Evolutionary conservation across 2,888 invertebrate genomes (phyloP), one percentile per base, ranked within the genome.

Genomic region (Eristalis pertinax): DNA sequence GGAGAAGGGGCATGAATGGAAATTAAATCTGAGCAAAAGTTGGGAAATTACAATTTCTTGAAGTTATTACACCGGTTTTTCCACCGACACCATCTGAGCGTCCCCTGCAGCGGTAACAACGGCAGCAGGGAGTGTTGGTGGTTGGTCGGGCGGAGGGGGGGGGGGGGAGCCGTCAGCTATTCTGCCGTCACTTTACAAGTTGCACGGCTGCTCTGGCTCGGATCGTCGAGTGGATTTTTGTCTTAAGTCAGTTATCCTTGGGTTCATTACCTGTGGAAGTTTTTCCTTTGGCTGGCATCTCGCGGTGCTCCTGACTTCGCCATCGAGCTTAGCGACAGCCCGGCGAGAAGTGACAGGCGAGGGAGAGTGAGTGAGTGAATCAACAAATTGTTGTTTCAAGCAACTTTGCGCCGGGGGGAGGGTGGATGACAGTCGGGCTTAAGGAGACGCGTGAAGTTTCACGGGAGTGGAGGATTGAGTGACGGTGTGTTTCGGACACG

Each of bases 1-100:
- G 22, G 0, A 11, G 4, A 4, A 29, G 19, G 41, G 26, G 73
- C 76, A 76, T 87, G 79, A 87, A 87, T 87, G 82, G 83, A 83
- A 83, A 87, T 87, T 87, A 87, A 87, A 87, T 87, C 87, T 83
- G 72, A 80, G 73, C 79, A 87, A 87, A 82, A 87, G 83, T 87
- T 87, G 79, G 87, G 78, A 87, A 87, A 87, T 87, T 87, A 87
- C 87, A 87, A 87, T 87, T 81, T 87, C 87, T 87, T 80, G 73
- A 84, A 87, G 80, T 84, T 87, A 87, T 87, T 87, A 87, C 87
- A 87, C 87, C 83, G 84, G 79, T 76, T 87, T 77, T 81, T 69
- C 80, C 80, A 84, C 75, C 83, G 79, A 87, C 83, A 87, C 83
- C 79, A 83, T 83, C 83, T 75, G 83, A 69, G 73, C 72, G 76